Percentiles rank a stretch among this genome's conserved stretches.
These are phyloP conservation scores for Nibea coibor DNA, from an alignment of 2,113 vertebrate species.

Conservation along the genomic window DNA sequence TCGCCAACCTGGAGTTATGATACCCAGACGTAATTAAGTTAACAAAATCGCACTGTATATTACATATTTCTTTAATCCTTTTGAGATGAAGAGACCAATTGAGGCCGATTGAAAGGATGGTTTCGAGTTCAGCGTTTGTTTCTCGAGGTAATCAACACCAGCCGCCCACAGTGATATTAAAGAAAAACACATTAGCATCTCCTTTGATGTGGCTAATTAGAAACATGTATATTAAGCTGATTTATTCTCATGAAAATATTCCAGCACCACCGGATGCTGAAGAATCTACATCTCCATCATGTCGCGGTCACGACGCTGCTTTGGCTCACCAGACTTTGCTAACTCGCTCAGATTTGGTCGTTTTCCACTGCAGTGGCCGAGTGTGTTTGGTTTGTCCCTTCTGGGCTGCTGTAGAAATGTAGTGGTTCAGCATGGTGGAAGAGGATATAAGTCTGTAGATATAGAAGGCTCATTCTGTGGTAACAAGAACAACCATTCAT, in stretches of 20 bases:
- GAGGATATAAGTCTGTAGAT: too few species aligned
- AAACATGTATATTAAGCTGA: background rate
- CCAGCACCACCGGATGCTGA: background rate
- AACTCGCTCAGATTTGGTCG: too few species aligned
- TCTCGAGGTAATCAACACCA: slow-evolving; percentile 3
- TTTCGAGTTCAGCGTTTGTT: background rate
- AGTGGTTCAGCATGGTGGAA: too few species aligned
- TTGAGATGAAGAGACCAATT: background rate
- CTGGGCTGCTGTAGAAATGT: too few species aligned
- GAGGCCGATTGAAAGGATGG: background rate
- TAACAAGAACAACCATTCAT: too few species aligned
- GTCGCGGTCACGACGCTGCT: too few species aligned
- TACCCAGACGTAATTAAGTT: background rate
- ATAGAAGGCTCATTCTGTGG: too few species aligned
- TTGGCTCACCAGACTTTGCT: background rate
- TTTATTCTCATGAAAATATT: background rate
- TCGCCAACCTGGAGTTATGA: slow-evolving; percentile 13
- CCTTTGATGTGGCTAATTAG: too few species aligned
- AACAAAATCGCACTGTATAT: background rate
- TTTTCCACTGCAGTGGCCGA: too few species aligned
- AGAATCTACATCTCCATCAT: background rate
- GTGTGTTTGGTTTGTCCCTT: too few species aligned
- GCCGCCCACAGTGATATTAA: background rate
- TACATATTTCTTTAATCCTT: background rate
- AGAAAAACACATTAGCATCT: background rate